Evolutionary conservation across 2,113 vertebrate genomes (phyloP), one percentile per base, ranked within the genome.

Genomic region (Pachyramphus minor): DNA sequence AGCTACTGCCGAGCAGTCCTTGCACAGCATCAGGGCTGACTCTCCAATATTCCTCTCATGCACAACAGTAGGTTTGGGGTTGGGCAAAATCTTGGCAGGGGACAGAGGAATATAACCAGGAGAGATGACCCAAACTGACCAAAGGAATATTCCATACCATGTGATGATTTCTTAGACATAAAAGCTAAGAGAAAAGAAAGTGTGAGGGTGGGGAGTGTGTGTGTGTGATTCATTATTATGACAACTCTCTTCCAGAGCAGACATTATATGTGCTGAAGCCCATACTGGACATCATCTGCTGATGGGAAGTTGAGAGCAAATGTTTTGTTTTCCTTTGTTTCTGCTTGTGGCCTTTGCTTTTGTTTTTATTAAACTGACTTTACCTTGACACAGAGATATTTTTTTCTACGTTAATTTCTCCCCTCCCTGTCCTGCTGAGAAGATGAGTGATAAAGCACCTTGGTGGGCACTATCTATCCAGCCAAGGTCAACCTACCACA

Each of bases 41-140:
- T 49, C 0, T 0, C n/a, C 58, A 8, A 8, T 6, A 17, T 33
- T 86, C 15, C 19, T 27, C 55, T 47, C 55, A 37, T 9, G 56
- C 3, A 22, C 30, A 49, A 17, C 6, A 30, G 11, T 11, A 44
- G 11, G 12, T 23, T 45, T 42, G 33, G 24, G 5, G 4, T 24
- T 56, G 20, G 37, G 20, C 24, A 58, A 69, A 62, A 64, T 27
- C 37, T 50, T 44, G 37, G 16, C 23, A 58, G 33, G 10, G 33
- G 14, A 39, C 3, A 0, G 3, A 50, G 49, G 9, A 9, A 49
- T 11, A 31, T 18, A 42, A 7, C 23, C 28, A 58, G 42, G 37
- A 59, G 19, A 44, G 55, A 6, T 11, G 27, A 44, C 10, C 13
- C 41, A n/a, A 50, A 50, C 31, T 22, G 27, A 25, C 8, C 0